Conservation (phyloP, 2,888 invertebrate species). For the Leptarthrus brevirostris region DNA sequence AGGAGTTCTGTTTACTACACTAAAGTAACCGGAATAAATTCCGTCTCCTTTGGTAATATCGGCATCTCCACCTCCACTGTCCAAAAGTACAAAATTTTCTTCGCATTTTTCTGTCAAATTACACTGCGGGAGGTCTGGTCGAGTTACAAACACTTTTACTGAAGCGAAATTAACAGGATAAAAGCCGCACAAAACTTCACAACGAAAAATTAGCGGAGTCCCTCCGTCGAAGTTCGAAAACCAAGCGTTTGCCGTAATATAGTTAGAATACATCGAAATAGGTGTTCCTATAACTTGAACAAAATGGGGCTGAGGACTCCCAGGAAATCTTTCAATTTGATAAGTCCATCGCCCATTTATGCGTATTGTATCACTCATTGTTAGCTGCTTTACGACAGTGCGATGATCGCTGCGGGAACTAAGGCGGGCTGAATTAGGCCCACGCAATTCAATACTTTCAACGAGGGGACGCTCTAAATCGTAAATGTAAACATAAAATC, state of each 20-base stretch:
- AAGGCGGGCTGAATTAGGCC: constrained; percentile 68
- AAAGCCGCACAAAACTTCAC: constrained; percentile 70
- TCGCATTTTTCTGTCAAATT: constrained; percentile 58
- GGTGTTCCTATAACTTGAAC: constrained; percentile 73
- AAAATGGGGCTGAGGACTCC: constrained; percentile 72
- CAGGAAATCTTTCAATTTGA: constrained; percentile 70
- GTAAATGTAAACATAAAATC: constrained; percentile 70
- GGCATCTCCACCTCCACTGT: constrained; percentile 74
- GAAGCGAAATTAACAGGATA: constrained; percentile 71
- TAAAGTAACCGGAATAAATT: constrained; percentile 73
- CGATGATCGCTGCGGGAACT: constrained; percentile 68
- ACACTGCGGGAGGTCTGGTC: constrained; percentile 59
- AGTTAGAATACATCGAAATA: constrained; percentile 57
- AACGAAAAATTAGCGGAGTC: constrained; percentile 68
- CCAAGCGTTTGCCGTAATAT: constrained; percentile 69
- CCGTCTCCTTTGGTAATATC: constrained; percentile 75
- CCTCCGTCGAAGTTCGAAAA: constrained; percentile 63
- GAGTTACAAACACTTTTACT: constrained; percentile 69
- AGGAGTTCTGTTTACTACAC: constrained; percentile 65
- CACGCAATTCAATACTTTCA: constrained; percentile 67
- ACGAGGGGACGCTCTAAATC: constrained; percentile 69
- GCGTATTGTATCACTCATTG: constrained; percentile 68
- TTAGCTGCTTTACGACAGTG: constrained; percentile 69
- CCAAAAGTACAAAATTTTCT: constrained; percentile 68
- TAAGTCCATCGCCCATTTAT: constrained; percentile 73